phyloP scores from a whole-genome alignment of 1,140 invertebrate genomes.

The Daktulosphaira vitifoliae region DNA sequence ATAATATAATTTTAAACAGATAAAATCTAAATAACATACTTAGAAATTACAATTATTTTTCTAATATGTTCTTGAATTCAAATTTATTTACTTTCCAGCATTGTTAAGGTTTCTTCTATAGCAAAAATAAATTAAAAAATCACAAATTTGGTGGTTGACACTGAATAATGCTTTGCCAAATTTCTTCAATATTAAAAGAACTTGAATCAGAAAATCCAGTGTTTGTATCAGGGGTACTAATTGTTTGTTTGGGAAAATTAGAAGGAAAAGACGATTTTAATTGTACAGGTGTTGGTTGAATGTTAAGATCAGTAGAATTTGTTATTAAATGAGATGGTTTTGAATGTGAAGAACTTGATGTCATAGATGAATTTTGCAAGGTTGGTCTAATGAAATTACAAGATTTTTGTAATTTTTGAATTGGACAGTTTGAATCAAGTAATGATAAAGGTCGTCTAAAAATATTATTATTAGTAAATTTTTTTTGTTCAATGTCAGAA shows the following conservation, averaged over 20 bases:
- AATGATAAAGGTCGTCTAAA: slow-evolving; percentile 2
- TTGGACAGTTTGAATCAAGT: not conserved
- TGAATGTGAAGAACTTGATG: not conserved
- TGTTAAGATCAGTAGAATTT: not conserved
- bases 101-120: too few relatives aligned
- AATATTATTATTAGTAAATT: not conserved
- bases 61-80: too few relatives aligned
- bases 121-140: not conserved
- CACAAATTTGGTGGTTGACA: slow-evolving; percentile 1
- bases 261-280: not conserved
- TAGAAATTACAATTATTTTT: too few relatives aligned
- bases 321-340: not conserved
- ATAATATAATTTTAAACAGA: too few relatives aligned
- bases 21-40: too few relatives aligned
- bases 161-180: slow-evolving; percentile 4
- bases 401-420: not conserved
- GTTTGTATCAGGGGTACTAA: not conserved
- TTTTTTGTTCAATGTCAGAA: not conserved
- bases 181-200: slow-evolving; percentile 14
- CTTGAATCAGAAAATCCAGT: not conserved
- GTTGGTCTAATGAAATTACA: not conserved
- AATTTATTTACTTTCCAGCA: too few relatives aligned
- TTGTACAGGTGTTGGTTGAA: not conserved
- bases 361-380: not conserved
- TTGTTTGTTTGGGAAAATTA: not conserved